Conservation (phyloP, 2,797 vertebrate species). For the Ateles fusciceps region DNA sequence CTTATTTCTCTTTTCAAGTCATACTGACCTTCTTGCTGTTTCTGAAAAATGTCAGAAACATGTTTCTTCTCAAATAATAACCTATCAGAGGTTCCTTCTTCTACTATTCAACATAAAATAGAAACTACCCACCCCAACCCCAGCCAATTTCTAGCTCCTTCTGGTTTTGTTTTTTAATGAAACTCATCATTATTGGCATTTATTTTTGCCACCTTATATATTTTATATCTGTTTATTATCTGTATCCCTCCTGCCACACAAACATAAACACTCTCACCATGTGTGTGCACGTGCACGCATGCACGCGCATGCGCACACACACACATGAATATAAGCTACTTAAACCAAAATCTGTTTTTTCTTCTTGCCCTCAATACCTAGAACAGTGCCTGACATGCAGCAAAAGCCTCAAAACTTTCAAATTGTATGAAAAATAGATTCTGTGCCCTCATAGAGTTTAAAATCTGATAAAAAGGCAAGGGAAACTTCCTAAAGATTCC, state of each 20-base stretch:
- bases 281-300: background rate
- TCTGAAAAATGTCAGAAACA: background rate
- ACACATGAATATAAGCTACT: background rate
- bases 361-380: background rate
- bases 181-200: background rate
- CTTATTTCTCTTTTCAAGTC: background rate
- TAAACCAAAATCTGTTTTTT: background rate
- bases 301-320: accelerated
- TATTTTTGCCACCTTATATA: background rate
- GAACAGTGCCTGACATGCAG: background rate
- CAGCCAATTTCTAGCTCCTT: background rate
- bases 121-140: background rate
- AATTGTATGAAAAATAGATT: slow-evolving; percentile 6
- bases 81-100: background rate
- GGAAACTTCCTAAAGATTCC: background rate
- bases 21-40: background rate
- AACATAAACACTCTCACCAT: background rate
- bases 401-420: background rate
- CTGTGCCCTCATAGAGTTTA: background rate
- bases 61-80: background rate
- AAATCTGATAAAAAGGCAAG: slow-evolving; percentile 3
- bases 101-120: background rate
- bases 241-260: background rate
- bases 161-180: background rate
- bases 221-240: background rate